Evolutionary conservation across 2,113 vertebrate species (phyloP), one percentile per base, ranked within the genome.

Genomic region (Malaclemys terrapin): DNA sequence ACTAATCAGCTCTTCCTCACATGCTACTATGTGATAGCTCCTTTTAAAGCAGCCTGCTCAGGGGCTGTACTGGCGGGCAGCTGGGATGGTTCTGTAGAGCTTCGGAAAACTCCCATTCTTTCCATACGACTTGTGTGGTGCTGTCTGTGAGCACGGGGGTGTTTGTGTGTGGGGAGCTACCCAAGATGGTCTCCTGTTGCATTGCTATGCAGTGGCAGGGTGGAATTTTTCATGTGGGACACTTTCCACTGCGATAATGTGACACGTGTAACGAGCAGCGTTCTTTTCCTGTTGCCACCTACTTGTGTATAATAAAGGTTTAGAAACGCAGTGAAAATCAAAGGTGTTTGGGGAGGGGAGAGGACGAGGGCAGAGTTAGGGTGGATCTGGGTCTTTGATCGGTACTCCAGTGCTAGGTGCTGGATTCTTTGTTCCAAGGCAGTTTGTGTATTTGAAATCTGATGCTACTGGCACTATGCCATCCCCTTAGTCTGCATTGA

Each of bases 1-100:
- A 97, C 96, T 98, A 97, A 98, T 98, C 97, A 97, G 98, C 89
- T 96, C 95, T 96, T 92, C 96, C 95, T 92, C 1, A 49, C 95
- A 47, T 93, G 91, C 93, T 94, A 90, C 97, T 93, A 62, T 8
- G 57, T 69, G 94, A 85, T 27, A 1, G 53, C 20, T 76, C 85
- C 79, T 65, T 84, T 81, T 84, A 62, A 95, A 82, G 95, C 89
- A 72, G 88, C 38, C 94, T 94, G 95, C 5, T 50, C 81, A 83
- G 84, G 91, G 53, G 92, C 59, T 96, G 84, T 89, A 31, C 80
- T 0, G 5, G 85, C 0, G 16, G 95, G 88, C 91, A 85, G 90
- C 93, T 47, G 84, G 91, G 87, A 8, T 0, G 9, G 96, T 50
- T 62, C 93, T 31, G 17, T 1, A 50, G 89, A 88, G 86, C 83